These are phyloP conservation scores for Ispidina lecontei DNA, from an alignment of 2,797 vertebrate species.

Conservation along the genomic window DNA sequence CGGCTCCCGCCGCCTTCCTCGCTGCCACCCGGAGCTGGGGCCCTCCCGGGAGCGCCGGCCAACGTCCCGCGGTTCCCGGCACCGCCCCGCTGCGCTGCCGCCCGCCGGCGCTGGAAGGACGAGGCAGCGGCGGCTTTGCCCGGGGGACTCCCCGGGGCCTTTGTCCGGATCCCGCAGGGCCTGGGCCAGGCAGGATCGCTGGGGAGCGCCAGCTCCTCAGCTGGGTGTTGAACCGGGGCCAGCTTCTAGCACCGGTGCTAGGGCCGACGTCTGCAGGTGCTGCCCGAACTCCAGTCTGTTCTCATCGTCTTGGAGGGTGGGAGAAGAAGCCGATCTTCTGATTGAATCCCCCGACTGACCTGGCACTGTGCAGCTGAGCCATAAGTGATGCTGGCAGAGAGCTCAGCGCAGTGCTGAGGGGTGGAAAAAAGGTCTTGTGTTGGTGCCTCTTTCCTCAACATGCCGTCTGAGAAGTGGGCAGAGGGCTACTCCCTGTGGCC, in stretches of 20 bases:
- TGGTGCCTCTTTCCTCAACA: rapidly evolving
- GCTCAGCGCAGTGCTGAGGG: rapidly evolving
- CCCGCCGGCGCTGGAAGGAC: neutral
- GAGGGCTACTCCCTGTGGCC: rapidly evolving
- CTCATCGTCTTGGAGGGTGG: rapidly evolving
- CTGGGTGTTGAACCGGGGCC: neutral
- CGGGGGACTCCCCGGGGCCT: neutral
- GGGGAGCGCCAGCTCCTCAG: neutral
- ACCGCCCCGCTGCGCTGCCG: neutral
- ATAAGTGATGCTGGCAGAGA: rapidly evolving
- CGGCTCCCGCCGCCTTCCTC: neutral
- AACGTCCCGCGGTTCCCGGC: too few relatives aligned
- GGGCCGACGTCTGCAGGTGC: neutral
- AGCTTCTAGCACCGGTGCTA: neutral
- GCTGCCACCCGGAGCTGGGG: neutral
- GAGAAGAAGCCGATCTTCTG: rapidly evolving
- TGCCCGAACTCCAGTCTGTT: neutral
- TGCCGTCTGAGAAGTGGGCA: rapidly evolving
- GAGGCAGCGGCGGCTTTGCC: neutral
- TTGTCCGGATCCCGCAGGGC: neutral
- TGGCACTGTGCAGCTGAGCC: neutral
- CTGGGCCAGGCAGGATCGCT: neutral
- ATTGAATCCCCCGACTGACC: neutral
- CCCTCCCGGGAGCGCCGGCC: neutral
- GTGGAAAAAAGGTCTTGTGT: rapidly evolving